Conservation (phyloP, 2,888 invertebrate genomes). For the Thumatha senex region DNA sequence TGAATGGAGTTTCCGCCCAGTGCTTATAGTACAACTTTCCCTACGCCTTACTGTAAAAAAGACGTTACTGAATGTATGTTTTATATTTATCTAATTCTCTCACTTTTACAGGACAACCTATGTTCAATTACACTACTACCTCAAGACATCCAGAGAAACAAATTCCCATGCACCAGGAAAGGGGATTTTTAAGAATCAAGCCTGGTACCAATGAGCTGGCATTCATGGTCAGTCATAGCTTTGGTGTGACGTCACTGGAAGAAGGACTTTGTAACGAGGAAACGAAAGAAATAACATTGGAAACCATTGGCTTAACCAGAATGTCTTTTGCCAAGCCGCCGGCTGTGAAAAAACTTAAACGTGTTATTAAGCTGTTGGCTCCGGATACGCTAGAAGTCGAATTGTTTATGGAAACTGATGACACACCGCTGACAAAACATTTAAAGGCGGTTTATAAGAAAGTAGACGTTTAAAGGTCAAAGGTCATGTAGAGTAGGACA, state of each 20-base stretch:
- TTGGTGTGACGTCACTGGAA: conserved; percentile 84
- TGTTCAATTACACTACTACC: conserved; percentile 80
- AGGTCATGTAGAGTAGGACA: too few relatives aligned
- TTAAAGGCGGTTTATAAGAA: conserved; percentile 78
- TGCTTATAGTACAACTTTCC: too few relatives aligned
- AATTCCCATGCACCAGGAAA: conserved; percentile 85
- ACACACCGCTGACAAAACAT: conserved; percentile 79
- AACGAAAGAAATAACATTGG: conserved; percentile 69
- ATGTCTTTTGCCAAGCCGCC: conserved; percentile 82
- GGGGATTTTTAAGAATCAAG: conserved; percentile 84
- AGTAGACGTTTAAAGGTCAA: conserved; percentile 17
- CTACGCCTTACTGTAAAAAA: too few relatives aligned
- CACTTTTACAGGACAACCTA: conserved; percentile 79
- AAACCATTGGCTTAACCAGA: conserved; percentile 71
- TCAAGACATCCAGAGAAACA: conserved; percentile 79
- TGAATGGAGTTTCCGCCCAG: too few relatives aligned
- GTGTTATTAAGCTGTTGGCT: conserved; percentile 58
- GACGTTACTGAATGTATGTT: too few relatives aligned
- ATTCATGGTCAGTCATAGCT: conserved; percentile 84
- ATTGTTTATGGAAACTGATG: conserved; percentile 82
- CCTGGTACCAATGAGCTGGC: conserved; percentile 79
- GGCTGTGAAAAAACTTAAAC: conserved; percentile 69
- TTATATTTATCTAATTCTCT: too few relatives aligned
- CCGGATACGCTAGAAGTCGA: conserved; percentile 66
- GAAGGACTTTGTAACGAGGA: conserved; percentile 77